A percentile compares a stretch with the other conserved stretches of the same genome.
Evolutionary conservation across 2,113 vertebrate genomes (phyloP).

Genomic region (Symphodus melops): DNA sequence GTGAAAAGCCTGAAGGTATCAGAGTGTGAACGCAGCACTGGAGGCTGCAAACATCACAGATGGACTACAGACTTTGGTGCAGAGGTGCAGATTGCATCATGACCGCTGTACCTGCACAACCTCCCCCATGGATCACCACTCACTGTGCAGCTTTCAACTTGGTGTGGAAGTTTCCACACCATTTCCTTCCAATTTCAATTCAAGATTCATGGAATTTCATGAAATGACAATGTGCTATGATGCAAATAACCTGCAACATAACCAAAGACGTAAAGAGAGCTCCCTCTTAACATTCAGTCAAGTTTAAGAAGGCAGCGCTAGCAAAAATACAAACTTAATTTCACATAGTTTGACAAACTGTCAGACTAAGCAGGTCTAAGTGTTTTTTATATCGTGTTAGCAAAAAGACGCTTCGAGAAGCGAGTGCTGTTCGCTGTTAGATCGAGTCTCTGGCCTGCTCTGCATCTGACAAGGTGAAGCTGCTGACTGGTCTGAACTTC

Average conservation of each 20-base stretch:
- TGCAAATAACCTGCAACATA: neutral
- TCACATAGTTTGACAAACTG: no score
- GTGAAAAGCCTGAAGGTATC: neutral
- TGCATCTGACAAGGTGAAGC: constrained; percentile 37
- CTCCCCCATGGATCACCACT: neutral
- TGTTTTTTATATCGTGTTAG: neutral
- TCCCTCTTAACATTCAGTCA: no score
- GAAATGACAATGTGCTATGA: neutral
- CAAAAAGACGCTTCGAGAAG: neutral
- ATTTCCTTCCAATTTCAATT: neutral
- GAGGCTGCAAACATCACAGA: constrained; percentile 1
- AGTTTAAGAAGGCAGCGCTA: no score
- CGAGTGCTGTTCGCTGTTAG: neutral
- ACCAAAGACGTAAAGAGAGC: neutral
- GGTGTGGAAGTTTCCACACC: neutral
- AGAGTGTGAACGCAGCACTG: neutral
- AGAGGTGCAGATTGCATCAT: neutral
- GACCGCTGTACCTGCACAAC: neutral
- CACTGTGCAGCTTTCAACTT: neutral
- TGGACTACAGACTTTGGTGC: neutral
- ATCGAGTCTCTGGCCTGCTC: neutral
- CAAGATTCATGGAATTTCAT: neutral
- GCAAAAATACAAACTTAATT: no score
- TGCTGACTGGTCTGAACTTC: constrained; percentile 13
- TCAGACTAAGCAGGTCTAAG: neutral